Conservation (phyloP, 1,140 invertebrate species). For the Drosophila obscura region DNA sequence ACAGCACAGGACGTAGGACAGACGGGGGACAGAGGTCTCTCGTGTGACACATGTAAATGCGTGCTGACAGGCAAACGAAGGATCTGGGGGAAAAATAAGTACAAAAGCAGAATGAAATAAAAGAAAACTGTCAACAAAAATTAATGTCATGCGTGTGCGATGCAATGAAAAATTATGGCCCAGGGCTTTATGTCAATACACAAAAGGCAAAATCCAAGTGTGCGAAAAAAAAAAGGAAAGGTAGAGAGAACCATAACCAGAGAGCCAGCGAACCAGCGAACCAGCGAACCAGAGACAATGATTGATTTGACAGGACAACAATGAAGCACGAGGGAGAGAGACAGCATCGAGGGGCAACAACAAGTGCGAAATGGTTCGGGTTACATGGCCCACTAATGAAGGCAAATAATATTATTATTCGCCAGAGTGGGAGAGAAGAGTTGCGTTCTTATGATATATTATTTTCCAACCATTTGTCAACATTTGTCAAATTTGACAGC, state of each 20-base stretch:
- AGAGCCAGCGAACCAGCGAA: conserved; percentile 3
- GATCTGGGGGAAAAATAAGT: conserved; percentile 48
- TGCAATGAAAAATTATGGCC: conserved; percentile 81
- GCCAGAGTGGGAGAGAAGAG: conserved; percentile 10
- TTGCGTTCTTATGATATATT: conserved; percentile 54
- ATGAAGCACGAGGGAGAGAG: conserved; percentile 34
- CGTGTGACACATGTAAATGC: conserved; percentile 77
- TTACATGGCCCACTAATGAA: conserved; percentile 74
- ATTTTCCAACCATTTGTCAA: conserved; percentile 79
- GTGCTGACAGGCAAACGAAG: conserved; percentile 65
- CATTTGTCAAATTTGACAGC: conserved; percentile 80
- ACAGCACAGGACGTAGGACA: neutral
- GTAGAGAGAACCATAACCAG: conserved; percentile 12
- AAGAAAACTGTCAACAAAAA: conserved; percentile 83
- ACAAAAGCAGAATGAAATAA: conserved; percentile 65
- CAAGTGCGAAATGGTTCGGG: conserved; percentile 52
- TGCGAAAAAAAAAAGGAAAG: conserved; percentile 20
- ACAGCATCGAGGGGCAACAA: conserved; percentile 15
- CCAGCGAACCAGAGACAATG: conserved; percentile 59
- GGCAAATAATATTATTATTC: conserved; percentile 72
- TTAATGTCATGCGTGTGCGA: conserved; percentile 82
- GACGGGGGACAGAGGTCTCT: conserved; percentile 13
- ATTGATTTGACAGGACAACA: conserved; percentile 82
- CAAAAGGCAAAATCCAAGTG: conserved; percentile 52
- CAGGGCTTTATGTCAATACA: conserved; percentile 75